These are phyloP conservation scores for Drosophila punjabiensis DNA, from an alignment of 1,140 invertebrate species.

Conservation along the genomic window DNA sequence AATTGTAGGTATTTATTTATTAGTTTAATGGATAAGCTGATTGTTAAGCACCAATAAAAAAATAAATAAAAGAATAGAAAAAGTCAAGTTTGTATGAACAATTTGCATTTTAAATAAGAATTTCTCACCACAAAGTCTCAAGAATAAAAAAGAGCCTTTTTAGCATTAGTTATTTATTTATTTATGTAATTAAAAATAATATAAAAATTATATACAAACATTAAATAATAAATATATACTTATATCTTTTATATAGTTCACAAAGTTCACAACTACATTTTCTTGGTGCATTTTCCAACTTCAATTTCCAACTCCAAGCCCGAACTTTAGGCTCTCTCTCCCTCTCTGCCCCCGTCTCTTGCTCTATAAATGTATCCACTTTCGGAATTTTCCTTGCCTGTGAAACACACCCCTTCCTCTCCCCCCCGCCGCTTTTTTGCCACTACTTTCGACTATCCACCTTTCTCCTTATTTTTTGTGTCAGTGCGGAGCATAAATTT, in stretches of 20 bases:
- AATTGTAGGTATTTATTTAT: neutral
- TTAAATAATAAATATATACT: neutral
- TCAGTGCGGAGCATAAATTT: slow-evolving; percentile 73
- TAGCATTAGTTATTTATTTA: neutral
- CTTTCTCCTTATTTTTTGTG: slow-evolving; percentile 44
- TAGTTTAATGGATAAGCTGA: accelerated
- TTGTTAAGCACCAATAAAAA: neutral
- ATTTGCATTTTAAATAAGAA: neutral
- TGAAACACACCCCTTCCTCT: neutral
- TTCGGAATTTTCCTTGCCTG: slow-evolving; percentile 59
- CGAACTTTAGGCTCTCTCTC: slow-evolving; percentile 30
- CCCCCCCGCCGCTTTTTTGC: neutral
- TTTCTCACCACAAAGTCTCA: no score
- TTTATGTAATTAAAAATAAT: neutral
- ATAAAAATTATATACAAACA: no score
- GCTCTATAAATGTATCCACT: slow-evolving; percentile 69
- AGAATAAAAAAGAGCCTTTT: no score
- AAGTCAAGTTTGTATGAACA: neutral
- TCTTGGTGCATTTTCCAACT: slow-evolving; percentile 23
- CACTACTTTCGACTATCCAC: slow-evolving; percentile 12
- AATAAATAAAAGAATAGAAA: neutral
- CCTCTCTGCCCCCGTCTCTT: slow-evolving; percentile 2
- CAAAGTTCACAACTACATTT: neutral
- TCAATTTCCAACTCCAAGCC: slow-evolving; percentile 37
- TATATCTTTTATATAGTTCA: neutral